Conservation (phyloP, 1,140 invertebrate genomes). For the Danaus melanippus region DNA sequence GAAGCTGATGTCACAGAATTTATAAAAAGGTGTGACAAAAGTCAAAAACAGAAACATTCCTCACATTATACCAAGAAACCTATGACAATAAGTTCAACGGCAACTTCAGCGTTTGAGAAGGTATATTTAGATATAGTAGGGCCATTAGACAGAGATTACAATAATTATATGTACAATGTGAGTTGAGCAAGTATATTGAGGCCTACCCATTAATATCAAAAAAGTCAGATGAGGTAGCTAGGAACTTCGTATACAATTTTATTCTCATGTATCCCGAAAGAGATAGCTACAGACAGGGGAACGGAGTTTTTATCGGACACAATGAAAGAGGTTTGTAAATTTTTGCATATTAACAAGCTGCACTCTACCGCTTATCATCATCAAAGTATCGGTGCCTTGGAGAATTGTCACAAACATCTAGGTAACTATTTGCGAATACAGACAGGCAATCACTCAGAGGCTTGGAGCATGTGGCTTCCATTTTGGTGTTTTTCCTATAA, state of each 20-base stretch:
- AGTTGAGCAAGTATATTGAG: slow-evolving; percentile 9
- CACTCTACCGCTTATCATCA: slow-evolving; percentile 23
- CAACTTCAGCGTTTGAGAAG: slow-evolving; percentile 18
- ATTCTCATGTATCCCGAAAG: slow-evolving; percentile 19
- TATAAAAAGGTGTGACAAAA: slow-evolving; percentile 18
- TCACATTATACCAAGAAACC: neutral
- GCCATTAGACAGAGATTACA: slow-evolving; percentile 5
- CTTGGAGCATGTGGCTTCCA: too few species aligned
- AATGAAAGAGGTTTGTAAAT: too few species aligned
- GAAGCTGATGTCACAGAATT: slow-evolving; percentile 19
- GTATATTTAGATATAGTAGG: slow-evolving; percentile 22
- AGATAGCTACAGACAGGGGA: too few species aligned
- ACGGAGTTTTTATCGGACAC: too few species aligned
- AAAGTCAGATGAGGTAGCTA: too few species aligned
- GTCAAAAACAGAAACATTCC: slow-evolving; percentile 8
- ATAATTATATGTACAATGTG: slow-evolving; percentile 11
- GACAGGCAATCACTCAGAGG: too few species aligned
- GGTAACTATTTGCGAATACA: too few species aligned
- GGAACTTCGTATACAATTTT: slow-evolving; percentile 25
- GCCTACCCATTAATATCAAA: too few species aligned
- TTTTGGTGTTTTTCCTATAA: too few species aligned
- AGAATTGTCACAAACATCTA: slow-evolving; percentile 23
- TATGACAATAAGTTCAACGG: slow-evolving; percentile 9
- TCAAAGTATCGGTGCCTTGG: slow-evolving; percentile 18
- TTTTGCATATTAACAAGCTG: slow-evolving; percentile 21